These are phyloP conservation scores for Laupala kohalensis DNA, from an alignment of 1,140 invertebrate genomes.

Conservation along the genomic window DNA sequence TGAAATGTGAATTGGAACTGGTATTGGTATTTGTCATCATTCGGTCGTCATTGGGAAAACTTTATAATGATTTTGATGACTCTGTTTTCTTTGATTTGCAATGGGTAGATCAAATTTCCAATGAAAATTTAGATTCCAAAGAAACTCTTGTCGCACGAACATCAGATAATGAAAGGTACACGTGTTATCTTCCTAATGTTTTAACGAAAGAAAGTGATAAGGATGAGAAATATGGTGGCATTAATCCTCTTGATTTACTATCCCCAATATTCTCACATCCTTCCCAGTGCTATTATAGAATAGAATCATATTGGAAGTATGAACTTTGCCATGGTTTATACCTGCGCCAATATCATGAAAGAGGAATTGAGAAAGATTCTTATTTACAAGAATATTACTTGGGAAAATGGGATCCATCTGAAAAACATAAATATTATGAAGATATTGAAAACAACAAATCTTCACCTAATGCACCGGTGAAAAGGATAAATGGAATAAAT, in stretches of 20 bases:
- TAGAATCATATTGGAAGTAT: constrained; percentile 95
- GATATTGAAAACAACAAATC: constrained; percentile 15
- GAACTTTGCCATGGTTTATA: constrained; percentile 88
- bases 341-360: constrained; percentile 89
- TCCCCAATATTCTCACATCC: constrained; percentile 53
- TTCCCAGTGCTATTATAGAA: constrained; percentile 65
- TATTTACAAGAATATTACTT: constrained; percentile 71
- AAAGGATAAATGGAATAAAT: constrained; percentile 72
- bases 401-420: constrained; percentile 50
- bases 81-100: too few relatives aligned
- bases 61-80: too few relatives aligned
- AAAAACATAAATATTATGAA: constrained; percentile 30
- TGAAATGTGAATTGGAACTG: too few relatives aligned
- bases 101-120: too few relatives aligned
- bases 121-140: too few relatives aligned
- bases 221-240: constrained; percentile 24
- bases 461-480: constrained; percentile 33
- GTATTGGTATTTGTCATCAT: too few relatives aligned
- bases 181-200: too few relatives aligned
- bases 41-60: too few relatives aligned
- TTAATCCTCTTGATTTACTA: constrained; percentile 60
- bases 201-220: too few relatives aligned
- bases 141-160: too few relatives aligned
- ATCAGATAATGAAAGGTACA: too few relatives aligned
- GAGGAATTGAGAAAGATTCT: constrained; percentile 71